phyloP scores from a whole-genome alignment of 1,140 invertebrate genomes.

The Thaumatotibia leucotreta region DNA sequence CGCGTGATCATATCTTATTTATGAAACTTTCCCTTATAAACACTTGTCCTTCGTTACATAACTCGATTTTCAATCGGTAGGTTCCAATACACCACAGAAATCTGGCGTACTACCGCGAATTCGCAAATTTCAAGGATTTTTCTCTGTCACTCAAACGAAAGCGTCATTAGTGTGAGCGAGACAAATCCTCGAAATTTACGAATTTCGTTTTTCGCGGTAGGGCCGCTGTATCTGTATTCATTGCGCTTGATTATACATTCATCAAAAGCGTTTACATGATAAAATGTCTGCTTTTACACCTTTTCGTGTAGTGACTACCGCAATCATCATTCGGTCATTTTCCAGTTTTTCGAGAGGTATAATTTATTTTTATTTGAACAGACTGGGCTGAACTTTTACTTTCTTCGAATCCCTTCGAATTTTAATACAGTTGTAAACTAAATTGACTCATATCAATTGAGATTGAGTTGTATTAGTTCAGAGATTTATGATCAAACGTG shows the following conservation, averaged over 20 bases:
- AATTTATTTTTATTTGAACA: constrained; percentile 2
- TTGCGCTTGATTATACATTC: neutral
- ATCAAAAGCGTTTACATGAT: neutral
- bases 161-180: no score
- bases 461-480: neutral
- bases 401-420: constrained; percentile 10
- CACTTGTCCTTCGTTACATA: neutral
- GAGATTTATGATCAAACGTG: neutral
- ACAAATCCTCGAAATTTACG: no score
- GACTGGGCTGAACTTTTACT: constrained; percentile 3
- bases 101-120: no score
- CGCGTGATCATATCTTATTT: neutral
- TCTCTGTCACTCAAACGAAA: no score
- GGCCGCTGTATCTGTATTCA: neutral
- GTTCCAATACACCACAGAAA: neutral
- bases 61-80: no score
- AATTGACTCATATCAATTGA: neutral
- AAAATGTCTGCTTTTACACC: neutral
- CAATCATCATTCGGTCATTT: neutral
- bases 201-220: no score
- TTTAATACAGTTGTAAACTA: constrained; percentile 4
- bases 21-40: constrained; percentile 1
- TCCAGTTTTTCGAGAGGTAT: neutral
- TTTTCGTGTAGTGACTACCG: neutral
- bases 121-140: no score